phyloP scores from a whole-genome alignment of 2,113 vertebrate genomes.

The Pseudorasbora parva region DNA sequence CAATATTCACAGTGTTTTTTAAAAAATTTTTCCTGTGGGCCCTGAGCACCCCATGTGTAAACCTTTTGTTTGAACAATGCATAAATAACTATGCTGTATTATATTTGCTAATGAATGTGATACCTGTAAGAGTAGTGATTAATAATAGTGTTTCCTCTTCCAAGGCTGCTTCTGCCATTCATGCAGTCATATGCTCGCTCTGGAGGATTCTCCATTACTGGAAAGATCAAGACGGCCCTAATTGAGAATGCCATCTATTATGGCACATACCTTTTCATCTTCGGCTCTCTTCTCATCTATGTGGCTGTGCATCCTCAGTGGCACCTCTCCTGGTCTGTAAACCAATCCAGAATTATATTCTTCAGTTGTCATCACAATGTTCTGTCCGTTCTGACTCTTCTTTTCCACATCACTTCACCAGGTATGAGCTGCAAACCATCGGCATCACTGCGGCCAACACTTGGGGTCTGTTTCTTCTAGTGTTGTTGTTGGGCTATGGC shows the following conservation, averaged over 20 bases:
- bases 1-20: too few relatives aligned
- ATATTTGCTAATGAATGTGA: neutral
- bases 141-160: neutral
- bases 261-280: constrained; percentile 95
- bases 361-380: neutral
- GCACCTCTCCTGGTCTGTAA: constrained; percentile 87
- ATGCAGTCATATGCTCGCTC: constrained; percentile 99
- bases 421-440: constrained; percentile 94
- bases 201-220: constrained; percentile 95
- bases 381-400: neutral
- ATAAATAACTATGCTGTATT: neutral
- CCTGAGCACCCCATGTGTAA: too few relatives aligned
- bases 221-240: constrained; percentile 96
- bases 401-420: constrained; percentile 57
- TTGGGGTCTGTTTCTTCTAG: constrained; percentile 96
- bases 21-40: neutral
- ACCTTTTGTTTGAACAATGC: neutral
- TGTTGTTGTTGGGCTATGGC: constrained; percentile 92
- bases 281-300: constrained; percentile 96
- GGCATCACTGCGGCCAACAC: constrained; percentile 98
- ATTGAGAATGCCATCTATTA: constrained; percentile 99
- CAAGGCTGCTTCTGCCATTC: constrained; percentile 95
- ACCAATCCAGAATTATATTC: neutral
- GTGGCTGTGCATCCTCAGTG: constrained; percentile 89
- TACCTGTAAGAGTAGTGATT: neutral